Conservation (phyloP, 2,888 invertebrate genomes). For the Tenthredo distinguenda region DNA sequence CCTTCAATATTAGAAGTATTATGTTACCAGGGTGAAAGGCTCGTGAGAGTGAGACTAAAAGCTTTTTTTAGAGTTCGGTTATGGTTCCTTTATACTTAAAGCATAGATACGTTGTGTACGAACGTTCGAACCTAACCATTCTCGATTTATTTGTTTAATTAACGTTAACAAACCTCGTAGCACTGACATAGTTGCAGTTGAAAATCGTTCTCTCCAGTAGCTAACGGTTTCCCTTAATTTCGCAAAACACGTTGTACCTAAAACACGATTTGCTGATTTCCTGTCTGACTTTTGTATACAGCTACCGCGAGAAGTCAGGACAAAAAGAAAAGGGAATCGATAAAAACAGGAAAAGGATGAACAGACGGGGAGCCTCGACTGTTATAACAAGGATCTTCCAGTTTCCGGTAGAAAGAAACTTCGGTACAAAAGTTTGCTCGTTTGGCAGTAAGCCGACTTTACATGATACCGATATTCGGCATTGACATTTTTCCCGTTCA, state of each 20-base stretch:
- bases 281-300: not conserved
- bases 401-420: not conserved
- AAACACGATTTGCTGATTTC: not conserved
- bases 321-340: not conserved
- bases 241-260: not conserved
- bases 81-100: slow-evolving; percentile 1
- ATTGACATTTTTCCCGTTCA: not conserved
- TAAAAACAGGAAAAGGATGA: not conserved
- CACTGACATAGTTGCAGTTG: not conserved
- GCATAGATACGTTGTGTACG: not conserved
- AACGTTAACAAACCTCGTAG: not conserved
- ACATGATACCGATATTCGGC: not conserved
- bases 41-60: slow-evolving; percentile 33
- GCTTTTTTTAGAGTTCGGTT: slow-evolving; percentile 37
- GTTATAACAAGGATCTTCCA: not conserved
- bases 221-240: not conserved
- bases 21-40: slow-evolving; percentile 35
- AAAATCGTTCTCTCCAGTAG: not conserved
- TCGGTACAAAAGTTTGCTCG: not conserved
- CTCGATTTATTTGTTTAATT: not conserved
- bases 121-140: not conserved
- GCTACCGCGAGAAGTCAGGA: not conserved
- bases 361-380: not conserved
- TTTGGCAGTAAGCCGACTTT: not conserved
- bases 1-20: slow-evolving; percentile 49